Conservation (phyloP, 2,888 invertebrate species). For the Imbricaverruca yamaguchii region DNA sequence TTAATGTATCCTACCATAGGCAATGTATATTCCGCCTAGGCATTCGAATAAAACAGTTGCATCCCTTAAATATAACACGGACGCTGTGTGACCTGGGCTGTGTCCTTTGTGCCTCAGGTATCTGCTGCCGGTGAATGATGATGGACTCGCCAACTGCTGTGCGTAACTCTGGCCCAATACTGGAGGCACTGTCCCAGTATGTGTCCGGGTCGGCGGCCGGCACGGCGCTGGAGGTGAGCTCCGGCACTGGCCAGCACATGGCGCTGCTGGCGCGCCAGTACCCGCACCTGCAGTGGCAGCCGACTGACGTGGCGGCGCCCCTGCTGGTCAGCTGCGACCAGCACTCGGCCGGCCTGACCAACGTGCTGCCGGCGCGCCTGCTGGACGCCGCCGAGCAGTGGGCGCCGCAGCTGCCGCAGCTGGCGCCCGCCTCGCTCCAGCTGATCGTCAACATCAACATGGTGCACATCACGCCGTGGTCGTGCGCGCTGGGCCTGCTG, state of each 20-base stretch:
- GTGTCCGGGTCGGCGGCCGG: background rate
- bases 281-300: constrained; percentile 45
- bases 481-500: constrained; percentile 59
- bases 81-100: no score
- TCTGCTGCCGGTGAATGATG: no score
- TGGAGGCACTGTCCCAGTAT: background rate
- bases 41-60: no score
- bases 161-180: background rate
- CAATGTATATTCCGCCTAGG: no score
- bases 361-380: background rate
- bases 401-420: constrained; percentile 23
- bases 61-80: no score
- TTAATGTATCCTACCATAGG: no score
- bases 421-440: constrained; percentile 49
- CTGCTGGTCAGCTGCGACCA: constrained; percentile 51
- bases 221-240: constrained; percentile 28
- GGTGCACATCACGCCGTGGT: constrained; percentile 74
- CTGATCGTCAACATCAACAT: constrained; percentile 76
- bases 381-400: background rate
- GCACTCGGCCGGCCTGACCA: constrained; percentile 34
- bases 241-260: constrained; percentile 33
- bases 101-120: no score
- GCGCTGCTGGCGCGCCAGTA: constrained; percentile 46
- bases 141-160: background rate
- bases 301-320: constrained; percentile 58